Base-by-base conservation (phyloP, 2,797 vertebrate species). In the Poecile montanus region DNA sequence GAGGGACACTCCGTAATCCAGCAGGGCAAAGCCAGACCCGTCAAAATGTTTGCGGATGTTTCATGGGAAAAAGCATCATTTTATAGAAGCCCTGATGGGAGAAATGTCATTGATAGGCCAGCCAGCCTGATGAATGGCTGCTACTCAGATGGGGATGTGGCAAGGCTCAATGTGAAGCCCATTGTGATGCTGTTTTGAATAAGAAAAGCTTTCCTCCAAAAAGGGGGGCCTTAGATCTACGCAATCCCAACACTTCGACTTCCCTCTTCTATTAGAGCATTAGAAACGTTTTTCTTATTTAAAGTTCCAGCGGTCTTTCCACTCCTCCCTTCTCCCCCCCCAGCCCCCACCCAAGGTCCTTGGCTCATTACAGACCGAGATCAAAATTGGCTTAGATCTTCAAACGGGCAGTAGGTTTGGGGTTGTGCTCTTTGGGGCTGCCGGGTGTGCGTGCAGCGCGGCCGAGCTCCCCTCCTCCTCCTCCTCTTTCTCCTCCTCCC, bases 31-130 rank as follows among this genome's bases (percentile, higher is more conserved):
- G 98, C 98, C 99, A 99, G 98, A 99, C 98, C 99, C 99, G 99
- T 99, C 99, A 99, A 99, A 99, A 99, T 99, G 99, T 99, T 99
- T 99, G 99, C 99, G 99, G 99, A 99, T 99, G 99, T 99, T 99
- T 99, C 99, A 99, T 99, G 99, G 99, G 99, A 99, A 99, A 99
- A 99, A 99, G 98, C 98, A 98, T 99, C 99, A 99, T 99, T 99
- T 99, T 99, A 99, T 99, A 99, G 99, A 98, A 99, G 99, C 98
- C 99, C 99, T 99, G 99, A 99, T 99, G 99, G 98, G 99, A 98
- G 99, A 99, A 98, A 98, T 99, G 99, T 99, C 99, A 99, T 99
- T 99, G 99, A 99, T 99, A 99, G 99, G 99, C 99, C 99, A 98
- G 98, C 98, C 98, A 99, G 99, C 98, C 99, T 99, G 99, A 99